Evolutionary conservation across 2,797 vertebrate species (phyloP).

Genomic region (Parauchenoglanis punctatus): DNA sequence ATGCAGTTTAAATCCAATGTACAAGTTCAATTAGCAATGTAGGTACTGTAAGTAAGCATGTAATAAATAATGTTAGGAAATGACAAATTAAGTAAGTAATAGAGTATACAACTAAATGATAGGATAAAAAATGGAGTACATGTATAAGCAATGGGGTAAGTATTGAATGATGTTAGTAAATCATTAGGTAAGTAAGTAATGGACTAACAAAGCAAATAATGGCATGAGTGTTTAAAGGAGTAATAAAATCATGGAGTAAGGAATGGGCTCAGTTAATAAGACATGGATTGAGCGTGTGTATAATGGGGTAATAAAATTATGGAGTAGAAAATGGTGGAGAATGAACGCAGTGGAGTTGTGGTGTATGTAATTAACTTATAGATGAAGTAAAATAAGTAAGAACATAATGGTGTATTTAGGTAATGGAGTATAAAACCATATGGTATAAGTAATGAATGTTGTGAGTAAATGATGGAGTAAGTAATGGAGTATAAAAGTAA

Average conservation of each 20-base stretch:
- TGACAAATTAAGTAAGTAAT: not conserved
- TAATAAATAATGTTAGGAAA: not conserved
- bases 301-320: not conserved
- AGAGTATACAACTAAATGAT: not conserved
- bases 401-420: not conserved
- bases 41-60: slow-evolving; percentile 2
- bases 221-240: not conserved
- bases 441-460: not conserved
- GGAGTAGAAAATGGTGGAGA: not conserved
- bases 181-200: not conserved
- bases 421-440: not conserved
- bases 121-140: not conserved
- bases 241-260: not conserved
- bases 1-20: slow-evolving; percentile 2
- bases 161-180: not conserved
- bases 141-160: not conserved
- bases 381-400: not conserved
- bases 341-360: not conserved
- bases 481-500: not conserved
- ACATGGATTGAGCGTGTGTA: not conserved
- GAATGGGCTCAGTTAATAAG: not conserved
- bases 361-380: not conserved
- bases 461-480: not conserved
- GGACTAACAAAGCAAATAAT: not conserved
- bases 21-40: too few relatives aligned